Evolutionary conservation across 2,888 invertebrate genomes (phyloP).

Genomic region (Hedychridium roseum): DNA sequence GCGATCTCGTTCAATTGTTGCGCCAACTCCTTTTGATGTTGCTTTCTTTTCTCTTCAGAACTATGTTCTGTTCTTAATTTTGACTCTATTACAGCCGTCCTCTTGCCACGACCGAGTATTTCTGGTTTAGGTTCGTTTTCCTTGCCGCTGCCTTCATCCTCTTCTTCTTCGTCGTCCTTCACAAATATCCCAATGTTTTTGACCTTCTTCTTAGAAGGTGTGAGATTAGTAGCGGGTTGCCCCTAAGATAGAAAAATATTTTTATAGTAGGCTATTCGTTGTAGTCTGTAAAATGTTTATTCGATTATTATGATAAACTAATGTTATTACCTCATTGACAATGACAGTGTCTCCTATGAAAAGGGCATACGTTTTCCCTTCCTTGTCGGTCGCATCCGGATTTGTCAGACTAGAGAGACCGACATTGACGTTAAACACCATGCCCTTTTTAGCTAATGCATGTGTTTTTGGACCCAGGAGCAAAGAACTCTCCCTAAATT

Average conservation of each 20-base stretch:
- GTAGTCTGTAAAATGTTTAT: background rate
- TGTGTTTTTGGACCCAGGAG: constrained; percentile 91
- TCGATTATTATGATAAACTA: background rate
- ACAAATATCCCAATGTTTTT: constrained; percentile 96
- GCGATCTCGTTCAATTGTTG: constrained; percentile 91
- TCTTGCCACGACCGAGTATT: constrained; percentile 80
- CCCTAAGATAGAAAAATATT: constrained; percentile 58
- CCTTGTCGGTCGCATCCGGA: constrained; percentile 82
- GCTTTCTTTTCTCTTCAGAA: constrained; percentile 95
- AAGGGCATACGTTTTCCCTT: constrained; percentile 89
- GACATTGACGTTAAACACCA: constrained; percentile 96
- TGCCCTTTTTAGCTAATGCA: constrained; percentile 83
- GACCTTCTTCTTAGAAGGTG: constrained; percentile 92
- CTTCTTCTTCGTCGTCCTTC: constrained; percentile 88
- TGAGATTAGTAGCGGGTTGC: constrained; percentile 84
- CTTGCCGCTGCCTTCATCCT: constrained; percentile 70
- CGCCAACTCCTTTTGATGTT: constrained; percentile 95
- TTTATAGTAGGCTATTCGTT: background rate
- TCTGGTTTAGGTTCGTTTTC: constrained; percentile 74
- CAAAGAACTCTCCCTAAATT: constrained; percentile 94
- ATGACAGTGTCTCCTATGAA: constrained; percentile 98
- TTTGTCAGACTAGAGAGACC: constrained; percentile 89
- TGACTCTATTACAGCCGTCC: constrained; percentile 91
- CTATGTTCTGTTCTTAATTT: constrained; percentile 94
- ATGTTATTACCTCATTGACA: constrained; percentile 79